Evolutionary conservation across 2,797 vertebrate genomes (phyloP).

Genomic region (Myiotriccus ornatus): DNA sequence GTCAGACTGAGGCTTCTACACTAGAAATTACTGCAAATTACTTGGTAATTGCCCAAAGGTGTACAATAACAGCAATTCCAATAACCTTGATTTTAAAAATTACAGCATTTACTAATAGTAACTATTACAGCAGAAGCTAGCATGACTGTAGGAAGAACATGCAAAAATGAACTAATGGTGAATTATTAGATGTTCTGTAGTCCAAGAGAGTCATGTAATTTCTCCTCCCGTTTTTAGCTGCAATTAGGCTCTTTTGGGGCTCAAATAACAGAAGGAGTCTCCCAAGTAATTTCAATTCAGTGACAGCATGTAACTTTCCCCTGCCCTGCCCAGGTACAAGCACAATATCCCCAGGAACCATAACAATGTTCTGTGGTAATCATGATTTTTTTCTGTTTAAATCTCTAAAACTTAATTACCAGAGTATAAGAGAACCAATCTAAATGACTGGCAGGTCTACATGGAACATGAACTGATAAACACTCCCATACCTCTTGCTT

Average conservation of each 20-base stretch:
- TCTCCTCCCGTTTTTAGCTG: not conserved
- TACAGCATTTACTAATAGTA: not conserved
- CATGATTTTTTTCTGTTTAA: not conserved
- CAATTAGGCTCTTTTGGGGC: not conserved
- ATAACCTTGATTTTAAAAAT: not conserved
- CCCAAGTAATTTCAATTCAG: not conserved
- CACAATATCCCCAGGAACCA: not conserved
- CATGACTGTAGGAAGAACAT: not conserved
- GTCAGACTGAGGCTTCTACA: not conserved
- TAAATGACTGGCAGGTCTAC: not conserved
- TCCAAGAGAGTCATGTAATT: not conserved
- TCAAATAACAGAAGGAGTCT: not conserved
- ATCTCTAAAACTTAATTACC: not conserved
- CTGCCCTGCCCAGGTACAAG: not conserved
- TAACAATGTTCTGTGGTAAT: not conserved
- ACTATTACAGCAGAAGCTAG: not conserved
- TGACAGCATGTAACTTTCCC: not conserved
- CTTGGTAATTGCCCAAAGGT: not conserved
- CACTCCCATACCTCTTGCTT: not conserved
- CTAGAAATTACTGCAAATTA: not conserved
- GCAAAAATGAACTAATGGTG: not conserved
- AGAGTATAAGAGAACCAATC: not conserved
- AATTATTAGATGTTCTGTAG: not conserved
- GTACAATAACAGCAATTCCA: not conserved
- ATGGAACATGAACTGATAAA: not conserved